These are phyloP conservation scores for Ptychodera flava DNA, from an alignment of 35 echinoderm and acorn worm species.

Conservation along the genomic window DNA sequence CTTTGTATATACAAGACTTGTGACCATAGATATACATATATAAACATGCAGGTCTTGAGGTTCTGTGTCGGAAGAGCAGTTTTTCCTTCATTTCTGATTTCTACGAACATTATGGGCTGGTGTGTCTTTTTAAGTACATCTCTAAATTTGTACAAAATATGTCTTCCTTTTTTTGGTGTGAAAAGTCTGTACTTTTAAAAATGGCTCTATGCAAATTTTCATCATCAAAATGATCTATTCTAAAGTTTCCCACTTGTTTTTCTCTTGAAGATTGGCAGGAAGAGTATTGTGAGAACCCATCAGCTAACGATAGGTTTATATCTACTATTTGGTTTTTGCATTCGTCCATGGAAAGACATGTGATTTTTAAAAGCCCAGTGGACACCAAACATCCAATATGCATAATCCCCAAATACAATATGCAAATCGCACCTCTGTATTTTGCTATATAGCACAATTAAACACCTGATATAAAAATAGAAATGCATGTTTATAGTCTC, in stretches of 20 bases:
- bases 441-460: background rate
- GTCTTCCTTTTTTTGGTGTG: background rate
- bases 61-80: background rate
- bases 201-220: too few species aligned
- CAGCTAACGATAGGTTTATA: background rate
- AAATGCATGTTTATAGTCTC: background rate
- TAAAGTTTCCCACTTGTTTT: background rate
- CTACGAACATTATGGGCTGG: background rate
- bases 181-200: background rate
- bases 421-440: background rate
- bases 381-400: background rate
- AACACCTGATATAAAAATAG: background rate
- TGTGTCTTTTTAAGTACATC: background rate
- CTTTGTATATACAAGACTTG: background rate
- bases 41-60: background rate
- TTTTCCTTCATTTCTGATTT: background rate
- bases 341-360: background rate
- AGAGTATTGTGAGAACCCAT: background rate
- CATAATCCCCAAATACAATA: constrained; percentile 1
- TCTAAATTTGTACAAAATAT: background rate
- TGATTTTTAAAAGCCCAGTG: background rate
- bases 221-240: background rate
- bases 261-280: background rate
- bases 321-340: background rate
- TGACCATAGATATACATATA: background rate